phyloP scores from a whole-genome alignment of 1,140 invertebrate genomes.

The Portunus trituberculatus region DNA sequence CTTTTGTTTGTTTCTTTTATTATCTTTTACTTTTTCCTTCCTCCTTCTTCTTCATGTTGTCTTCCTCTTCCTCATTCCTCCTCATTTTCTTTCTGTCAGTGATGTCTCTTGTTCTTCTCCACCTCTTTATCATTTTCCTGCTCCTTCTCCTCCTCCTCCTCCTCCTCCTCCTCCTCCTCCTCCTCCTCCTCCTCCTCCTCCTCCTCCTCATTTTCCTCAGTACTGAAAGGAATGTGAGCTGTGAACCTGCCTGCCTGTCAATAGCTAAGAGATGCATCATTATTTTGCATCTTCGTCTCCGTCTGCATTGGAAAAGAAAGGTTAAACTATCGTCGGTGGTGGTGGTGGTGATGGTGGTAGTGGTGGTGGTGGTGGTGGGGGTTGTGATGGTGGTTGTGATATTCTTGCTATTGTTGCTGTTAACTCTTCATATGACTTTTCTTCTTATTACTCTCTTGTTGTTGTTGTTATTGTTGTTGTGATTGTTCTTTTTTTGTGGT shows the following conservation, averaged over 20 bases:
- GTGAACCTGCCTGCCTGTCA: background rate
- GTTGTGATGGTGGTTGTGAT: background rate
- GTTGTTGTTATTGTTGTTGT: background rate
- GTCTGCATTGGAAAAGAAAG: background rate
- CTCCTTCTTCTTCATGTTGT: background rate
- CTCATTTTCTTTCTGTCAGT: background rate
- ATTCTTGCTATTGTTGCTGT: background rate
- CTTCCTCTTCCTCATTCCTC: background rate
- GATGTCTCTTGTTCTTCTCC: background rate
- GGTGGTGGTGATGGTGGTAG: background rate
- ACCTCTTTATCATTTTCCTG: background rate
- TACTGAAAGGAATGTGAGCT: background rate
- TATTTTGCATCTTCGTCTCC: background rate
- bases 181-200: background rate
- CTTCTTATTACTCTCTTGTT: no score
- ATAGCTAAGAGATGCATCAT: background rate
- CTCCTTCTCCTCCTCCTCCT: background rate
- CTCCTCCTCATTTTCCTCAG: background rate
- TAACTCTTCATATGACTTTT: background rate
- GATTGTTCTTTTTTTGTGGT: background rate
- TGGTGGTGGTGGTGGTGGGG: background rate
- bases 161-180: background rate
- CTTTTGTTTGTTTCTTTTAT: no score
- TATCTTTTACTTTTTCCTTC: no score
- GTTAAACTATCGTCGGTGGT: background rate